Conservation (phyloP, 1,140 invertebrate genomes). For the Drosophila ficusphila region DNA sequence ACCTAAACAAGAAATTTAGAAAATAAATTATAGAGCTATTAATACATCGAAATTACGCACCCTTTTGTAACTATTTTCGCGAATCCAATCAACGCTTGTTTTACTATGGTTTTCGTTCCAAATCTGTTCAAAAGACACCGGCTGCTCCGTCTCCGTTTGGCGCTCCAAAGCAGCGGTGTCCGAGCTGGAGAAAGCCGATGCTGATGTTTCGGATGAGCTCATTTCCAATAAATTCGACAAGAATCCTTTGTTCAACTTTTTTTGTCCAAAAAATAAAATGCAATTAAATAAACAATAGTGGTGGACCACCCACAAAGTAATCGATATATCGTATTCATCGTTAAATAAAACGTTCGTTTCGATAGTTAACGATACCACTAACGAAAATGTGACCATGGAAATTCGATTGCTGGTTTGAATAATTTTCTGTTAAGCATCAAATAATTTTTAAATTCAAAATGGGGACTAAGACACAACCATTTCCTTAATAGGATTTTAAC, state of each 20-base stretch:
- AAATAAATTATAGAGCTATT: no score
- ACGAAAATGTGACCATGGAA: background rate
- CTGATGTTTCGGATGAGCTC: constrained; percentile 40
- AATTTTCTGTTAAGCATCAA: background rate
- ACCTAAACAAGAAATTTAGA: no score
- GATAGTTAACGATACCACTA: no score
- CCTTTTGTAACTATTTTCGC: constrained; percentile 87
- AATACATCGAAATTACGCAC: constrained; percentile 85
- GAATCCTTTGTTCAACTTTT: background rate
- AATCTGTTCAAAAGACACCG: constrained; percentile 61
- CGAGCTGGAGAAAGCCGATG: constrained; percentile 72
- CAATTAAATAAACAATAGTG: constrained; percentile 1
- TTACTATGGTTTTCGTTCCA: constrained; percentile 85
- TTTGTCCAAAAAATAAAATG: no score
- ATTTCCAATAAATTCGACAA: constrained; percentile 23
- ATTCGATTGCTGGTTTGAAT: background rate
- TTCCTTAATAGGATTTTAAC: no score
- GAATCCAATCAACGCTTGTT: constrained; percentile 88
- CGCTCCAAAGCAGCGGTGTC: constrained; percentile 71
- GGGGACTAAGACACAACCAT: no score
- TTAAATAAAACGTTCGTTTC: no score
- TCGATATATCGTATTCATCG: no score
- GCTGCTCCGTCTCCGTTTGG: constrained; percentile 47
- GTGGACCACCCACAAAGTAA: no score
- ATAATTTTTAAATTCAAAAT: background rate